These are phyloP conservation scores for Hyles lineata DNA, from an alignment of 2,888 invertebrate species.

Conservation along the genomic window DNA sequence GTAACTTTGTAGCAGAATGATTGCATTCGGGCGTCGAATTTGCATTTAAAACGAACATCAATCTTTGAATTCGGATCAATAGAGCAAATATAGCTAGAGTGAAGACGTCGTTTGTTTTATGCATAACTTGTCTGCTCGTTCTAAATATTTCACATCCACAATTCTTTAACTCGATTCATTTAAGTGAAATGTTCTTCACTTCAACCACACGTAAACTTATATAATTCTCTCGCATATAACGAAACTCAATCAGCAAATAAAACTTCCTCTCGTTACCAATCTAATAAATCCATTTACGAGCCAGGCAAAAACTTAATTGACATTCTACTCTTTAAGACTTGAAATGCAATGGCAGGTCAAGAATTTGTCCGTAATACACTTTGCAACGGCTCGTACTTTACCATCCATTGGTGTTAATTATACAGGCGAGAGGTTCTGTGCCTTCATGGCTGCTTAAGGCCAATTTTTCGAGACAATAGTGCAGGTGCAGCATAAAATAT, in stretches of 20 bases:
- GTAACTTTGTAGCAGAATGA: no score
- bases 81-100: not conserved
- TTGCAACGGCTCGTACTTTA: slow-evolving; percentile 2
- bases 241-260: slow-evolving; percentile 20
- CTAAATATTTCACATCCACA: not conserved
- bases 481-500: slow-evolving; percentile 79
- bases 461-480: slow-evolving; percentile 75
- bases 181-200: slow-evolving; percentile 7
- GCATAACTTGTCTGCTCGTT: not conserved
- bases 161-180: not conserved
- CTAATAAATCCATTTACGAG: slow-evolving; percentile 23
- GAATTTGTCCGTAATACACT: not conserved
- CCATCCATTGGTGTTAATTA: slow-evolving; percentile 53
- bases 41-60: no score
- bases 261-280: slow-evolving; percentile 21
- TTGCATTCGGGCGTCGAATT: no score
- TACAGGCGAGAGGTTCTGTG: slow-evolving; percentile 58
- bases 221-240: not conserved
- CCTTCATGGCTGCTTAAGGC: slow-evolving; percentile 63
- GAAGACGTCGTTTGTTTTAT: not conserved
- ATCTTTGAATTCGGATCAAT: not conserved
- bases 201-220: not conserved
- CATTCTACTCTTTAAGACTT: not conserved
- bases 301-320: slow-evolving; percentile 17
- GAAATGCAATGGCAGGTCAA: not conserved